Evolutionary conservation across 1,140 invertebrate genomes (phyloP).

Genomic region (Scaptomyza montana): DNA sequence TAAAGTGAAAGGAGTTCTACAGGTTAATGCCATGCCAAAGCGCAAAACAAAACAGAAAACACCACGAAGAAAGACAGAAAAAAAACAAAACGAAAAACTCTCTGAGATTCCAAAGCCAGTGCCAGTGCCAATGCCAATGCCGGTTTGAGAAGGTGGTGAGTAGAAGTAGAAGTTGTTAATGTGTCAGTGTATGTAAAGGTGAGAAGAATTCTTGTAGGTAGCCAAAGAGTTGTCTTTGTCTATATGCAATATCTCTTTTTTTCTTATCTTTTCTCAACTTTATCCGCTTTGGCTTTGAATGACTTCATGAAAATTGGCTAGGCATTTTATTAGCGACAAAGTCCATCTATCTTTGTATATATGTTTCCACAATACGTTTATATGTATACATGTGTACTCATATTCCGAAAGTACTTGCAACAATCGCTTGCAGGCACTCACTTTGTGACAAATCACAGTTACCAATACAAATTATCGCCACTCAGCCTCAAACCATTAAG

Average conservation of each 20-base stretch:
- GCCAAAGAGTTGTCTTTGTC: constrained; percentile 7
- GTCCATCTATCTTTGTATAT: background rate
- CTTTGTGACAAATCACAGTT: no score
- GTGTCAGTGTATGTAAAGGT: background rate
- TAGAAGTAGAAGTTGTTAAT: background rate
- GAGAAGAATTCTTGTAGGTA: background rate
- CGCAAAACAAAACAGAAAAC: constrained; percentile 7
- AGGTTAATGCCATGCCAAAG: constrained; percentile 71
- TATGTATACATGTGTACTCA: no score
- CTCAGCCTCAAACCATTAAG: no score
- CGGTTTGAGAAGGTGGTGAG: constrained; percentile 4
- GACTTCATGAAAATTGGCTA: constrained; percentile 67
- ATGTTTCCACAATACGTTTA: background rate
- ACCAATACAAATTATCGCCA: no score
- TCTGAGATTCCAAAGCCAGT: constrained; percentile 16
- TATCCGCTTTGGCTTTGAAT: constrained; percentile 36
- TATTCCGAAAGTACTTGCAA: no score
- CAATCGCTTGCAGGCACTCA: no score
- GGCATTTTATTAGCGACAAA: background rate
- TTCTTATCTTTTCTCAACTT: constrained; percentile 13
- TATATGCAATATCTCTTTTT: constrained; percentile 4
- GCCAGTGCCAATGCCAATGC: constrained; percentile 6
- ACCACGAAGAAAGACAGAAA: background rate
- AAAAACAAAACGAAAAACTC: constrained; percentile 4
- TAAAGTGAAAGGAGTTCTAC: constrained; percentile 80